Percentiles rank a stretch among this genome's conserved stretches.
Evolutionary conservation across 2,113 vertebrate species (phyloP).

Genomic region (Anolis sagrei): DNA sequence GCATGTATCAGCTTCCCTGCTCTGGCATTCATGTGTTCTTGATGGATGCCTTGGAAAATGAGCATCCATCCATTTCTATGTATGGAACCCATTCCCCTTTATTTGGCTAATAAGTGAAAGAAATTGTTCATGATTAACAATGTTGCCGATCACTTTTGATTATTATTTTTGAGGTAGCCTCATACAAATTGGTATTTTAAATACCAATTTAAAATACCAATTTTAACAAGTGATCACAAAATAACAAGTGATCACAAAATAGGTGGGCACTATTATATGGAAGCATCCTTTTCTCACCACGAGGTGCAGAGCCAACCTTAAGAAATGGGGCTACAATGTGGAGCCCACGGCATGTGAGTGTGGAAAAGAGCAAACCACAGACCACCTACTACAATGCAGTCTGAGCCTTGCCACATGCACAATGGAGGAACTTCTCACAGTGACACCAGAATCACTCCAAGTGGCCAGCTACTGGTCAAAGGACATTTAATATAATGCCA

Average conservation of each 20-base stretch:
- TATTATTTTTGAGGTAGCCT: not conserved
- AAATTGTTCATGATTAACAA: rapidly evolving
- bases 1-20: no score
- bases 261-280: not conserved
- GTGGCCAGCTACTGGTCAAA: no score
- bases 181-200: not conserved
- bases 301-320: no score
- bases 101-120: not conserved
- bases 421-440: no score
- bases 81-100: not conserved
- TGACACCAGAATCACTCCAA: no score
- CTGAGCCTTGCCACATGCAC: no score
- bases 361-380: no score
- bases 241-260: not conserved
- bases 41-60: not conserved
- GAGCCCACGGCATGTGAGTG: no score
- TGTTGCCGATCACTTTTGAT: not conserved
- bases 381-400: no score
- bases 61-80: not conserved
- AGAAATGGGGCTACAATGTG: no score
- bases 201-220: no score
- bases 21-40: not conserved
- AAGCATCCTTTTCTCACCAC: constrained; percentile 1
- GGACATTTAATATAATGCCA: no score
- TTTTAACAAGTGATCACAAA: not conserved